Evolutionary conservation across 2,888 invertebrate species (phyloP).

Genomic region (Scaptomyza caliginosa): DNA sequence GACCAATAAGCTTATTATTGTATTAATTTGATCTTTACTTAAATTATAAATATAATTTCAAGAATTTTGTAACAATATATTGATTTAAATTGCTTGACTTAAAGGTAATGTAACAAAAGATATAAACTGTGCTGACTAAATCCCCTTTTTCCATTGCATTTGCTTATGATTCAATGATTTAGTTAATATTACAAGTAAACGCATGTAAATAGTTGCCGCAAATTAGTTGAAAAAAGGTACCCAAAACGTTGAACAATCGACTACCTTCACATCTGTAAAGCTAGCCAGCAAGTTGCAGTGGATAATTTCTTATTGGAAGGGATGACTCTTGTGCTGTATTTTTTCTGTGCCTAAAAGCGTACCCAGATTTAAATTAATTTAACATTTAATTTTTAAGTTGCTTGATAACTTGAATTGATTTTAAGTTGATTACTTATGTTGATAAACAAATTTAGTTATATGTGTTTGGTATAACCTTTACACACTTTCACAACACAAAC

Average conservation of each 20-base stretch:
- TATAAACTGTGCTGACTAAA: constrained; percentile 12
- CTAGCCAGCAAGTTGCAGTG: neutral
- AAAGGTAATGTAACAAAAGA: neutral
- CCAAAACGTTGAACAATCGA: neutral
- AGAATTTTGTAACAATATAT: constrained; percentile 1
- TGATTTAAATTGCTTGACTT: neutral
- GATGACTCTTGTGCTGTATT: neutral
- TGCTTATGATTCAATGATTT: constrained; percentile 29
- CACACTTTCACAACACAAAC: constrained; percentile 57
- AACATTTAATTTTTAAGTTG: neutral
- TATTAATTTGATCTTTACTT: too few relatives aligned
- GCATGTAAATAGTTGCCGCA: constrained; percentile 61
- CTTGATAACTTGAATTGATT: constrained; percentile 7
- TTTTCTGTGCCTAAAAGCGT: constrained; percentile 3
- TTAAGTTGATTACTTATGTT: constrained; percentile 40
- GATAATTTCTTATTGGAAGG: neutral
- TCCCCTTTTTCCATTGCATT: constrained; percentile 36
- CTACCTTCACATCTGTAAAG: neutral
- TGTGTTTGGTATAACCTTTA: constrained; percentile 38
- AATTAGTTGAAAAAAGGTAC: constrained; percentile 47
- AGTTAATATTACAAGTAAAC: constrained; percentile 33
- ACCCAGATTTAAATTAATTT: constrained; percentile 9
- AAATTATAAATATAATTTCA: too few relatives aligned
- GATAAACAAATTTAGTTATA: constrained; percentile 42
- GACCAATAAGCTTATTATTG: constrained; percentile 7